Percentiles rank a stretch among this genome's conserved stretches.
These are phyloP conservation scores for Agelaius tricolor DNA, from an alignment of 2,113 vertebrate genomes.

Conservation along the genomic window DNA sequence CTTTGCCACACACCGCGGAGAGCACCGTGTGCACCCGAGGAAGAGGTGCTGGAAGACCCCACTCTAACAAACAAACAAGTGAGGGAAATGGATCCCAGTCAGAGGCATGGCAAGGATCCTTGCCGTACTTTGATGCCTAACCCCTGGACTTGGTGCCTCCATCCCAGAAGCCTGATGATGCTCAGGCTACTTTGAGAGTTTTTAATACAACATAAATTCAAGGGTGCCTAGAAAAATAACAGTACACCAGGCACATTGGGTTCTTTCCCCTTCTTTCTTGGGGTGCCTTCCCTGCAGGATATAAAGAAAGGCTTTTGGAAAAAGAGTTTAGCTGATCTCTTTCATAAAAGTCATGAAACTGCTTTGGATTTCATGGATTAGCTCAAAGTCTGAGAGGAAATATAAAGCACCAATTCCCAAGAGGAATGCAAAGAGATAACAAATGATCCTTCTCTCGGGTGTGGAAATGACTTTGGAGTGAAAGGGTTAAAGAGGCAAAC, in stretches of 20 bases:
- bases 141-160: background rate
- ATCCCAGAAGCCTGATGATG: background rate
- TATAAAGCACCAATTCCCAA: background rate
- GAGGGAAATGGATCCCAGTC: background rate
- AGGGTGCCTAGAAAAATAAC: background rate
- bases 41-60: accelerated
- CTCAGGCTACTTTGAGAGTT: background rate
- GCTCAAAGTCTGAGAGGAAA: background rate
- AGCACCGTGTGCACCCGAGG: accelerated
- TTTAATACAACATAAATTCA: background rate
- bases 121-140: background rate
- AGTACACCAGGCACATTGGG: background rate
- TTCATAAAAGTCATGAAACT: background rate
- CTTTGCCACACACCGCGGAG: accelerated
- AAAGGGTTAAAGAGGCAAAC: background rate
- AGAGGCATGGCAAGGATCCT: background rate
- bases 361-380: background rate
- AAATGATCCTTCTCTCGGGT: background rate
- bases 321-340: background rate
- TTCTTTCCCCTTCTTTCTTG: background rate
- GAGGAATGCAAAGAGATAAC: background rate
- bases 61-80: background rate
- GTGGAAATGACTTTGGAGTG: background rate
- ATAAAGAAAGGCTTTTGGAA: background rate
- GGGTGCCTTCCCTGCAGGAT: background rate